A percentile compares a stretch with the other conserved stretches of the same genome.
These are phyloP conservation scores for Oscarella lobularis DNA, from an alignment of 37 sponge, comb jelly and placozoan species.

Conservation along the genomic window DNA sequence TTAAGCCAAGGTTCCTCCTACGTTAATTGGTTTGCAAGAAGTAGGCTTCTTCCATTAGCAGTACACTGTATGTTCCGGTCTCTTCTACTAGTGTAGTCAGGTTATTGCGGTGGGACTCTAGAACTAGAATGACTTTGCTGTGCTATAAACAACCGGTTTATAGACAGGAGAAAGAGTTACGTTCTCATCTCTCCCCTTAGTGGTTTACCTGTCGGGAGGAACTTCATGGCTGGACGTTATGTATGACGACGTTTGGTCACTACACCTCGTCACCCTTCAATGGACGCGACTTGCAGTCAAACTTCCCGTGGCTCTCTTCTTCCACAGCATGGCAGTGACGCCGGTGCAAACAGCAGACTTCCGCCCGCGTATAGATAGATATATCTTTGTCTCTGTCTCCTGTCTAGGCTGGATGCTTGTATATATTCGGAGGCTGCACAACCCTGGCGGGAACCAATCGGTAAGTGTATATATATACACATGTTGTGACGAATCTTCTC, in stretches of 20 bases:
- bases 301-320: not conserved
- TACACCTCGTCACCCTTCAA: not conserved
- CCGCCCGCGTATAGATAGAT: not conserved
- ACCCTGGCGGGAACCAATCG: not conserved
- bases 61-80: too few species aligned
- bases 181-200: not conserved
- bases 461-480: not conserved
- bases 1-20: too few species aligned
- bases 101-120: too few species aligned
- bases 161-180: too few species aligned
- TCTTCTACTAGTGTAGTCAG: too few species aligned
- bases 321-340: not conserved
- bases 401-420: not conserved
- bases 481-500: not conserved
- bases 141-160: too few species aligned
- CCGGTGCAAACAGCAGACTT: not conserved
- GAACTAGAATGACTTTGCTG: too few species aligned
- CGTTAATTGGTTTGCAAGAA: too few species aligned
- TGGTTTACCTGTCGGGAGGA: not conserved
- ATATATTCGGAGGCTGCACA: not conserved
- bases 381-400: not conserved
- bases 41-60: too few species aligned
- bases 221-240: not conserved
- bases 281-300: not conserved
- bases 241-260: not conserved